phyloP scores from a whole-genome alignment of 2,113 vertebrate genomes.

The Verasper variegatus region DNA sequence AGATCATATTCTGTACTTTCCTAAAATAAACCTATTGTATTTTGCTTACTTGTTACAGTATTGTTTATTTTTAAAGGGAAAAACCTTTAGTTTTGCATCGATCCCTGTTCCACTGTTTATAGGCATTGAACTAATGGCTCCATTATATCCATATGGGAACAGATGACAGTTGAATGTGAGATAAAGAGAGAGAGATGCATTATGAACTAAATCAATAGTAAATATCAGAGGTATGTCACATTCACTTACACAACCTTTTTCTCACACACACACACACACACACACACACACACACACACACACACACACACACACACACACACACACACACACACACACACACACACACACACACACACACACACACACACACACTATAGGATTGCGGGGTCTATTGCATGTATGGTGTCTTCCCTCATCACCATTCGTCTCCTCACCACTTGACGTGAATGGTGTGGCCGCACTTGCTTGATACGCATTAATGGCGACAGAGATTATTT shows the following conservation, averaged over 20 bases:
- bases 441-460: slow-evolving; percentile 16
- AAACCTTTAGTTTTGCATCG: neutral
- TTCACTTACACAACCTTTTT: neutral
- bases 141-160: slow-evolving; percentile 35
- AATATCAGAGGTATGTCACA: slow-evolving; percentile 22
- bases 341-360: neutral
- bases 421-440: neutral
- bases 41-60: neutral
- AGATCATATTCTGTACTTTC: neutral
- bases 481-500: slow-evolving; percentile 43
- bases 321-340: neutral
- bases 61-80: neutral
- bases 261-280: slow-evolving; percentile 25
- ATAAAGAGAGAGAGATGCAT: slow-evolving; percentile 25
- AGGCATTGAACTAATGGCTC: slow-evolving; percentile 35
- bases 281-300: slow-evolving; percentile 57
- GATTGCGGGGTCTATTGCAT: neutral
- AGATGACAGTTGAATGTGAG: neutral
- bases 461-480: slow-evolving; percentile 43
- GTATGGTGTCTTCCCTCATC: slow-evolving; percentile 6
- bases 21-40: neutral
- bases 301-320: slow-evolving; percentile 48
- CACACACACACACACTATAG: slow-evolving; percentile 39
- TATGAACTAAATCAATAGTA: slow-evolving; percentile 40
- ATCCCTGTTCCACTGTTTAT: slow-evolving; percentile 16